A percentile compares a stretch with the other conserved stretches of the same genome.
These are phyloP conservation scores for Camelus dromedarius DNA, from an alignment of 2,113 vertebrate genomes.

Conservation along the genomic window DNA sequence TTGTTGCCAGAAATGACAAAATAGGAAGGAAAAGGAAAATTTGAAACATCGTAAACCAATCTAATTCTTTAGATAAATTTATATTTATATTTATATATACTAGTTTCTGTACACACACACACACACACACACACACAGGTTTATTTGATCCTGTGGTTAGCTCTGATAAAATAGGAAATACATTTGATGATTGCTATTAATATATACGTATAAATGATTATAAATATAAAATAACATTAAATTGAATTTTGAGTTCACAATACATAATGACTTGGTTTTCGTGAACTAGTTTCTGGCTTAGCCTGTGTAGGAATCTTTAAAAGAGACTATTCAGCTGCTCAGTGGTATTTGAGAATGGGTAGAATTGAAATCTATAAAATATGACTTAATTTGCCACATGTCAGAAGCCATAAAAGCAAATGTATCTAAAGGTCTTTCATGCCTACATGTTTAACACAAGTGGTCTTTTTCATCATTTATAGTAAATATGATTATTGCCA, in stretches of 20 bases:
- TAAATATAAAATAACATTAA: constrained; percentile 25
- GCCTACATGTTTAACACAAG: constrained; percentile 61
- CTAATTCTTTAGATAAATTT: neutral
- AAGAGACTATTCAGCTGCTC: neutral
- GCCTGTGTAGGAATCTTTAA: neutral
- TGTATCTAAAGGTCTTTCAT: constrained; percentile 70
- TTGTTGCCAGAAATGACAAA: neutral
- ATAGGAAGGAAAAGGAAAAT: neutral
- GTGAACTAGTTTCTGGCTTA: neutral
- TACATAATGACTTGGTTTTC: neutral
- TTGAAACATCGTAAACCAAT: neutral
- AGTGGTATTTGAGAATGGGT: constrained; percentile 56
- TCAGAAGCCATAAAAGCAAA: constrained; percentile 75
- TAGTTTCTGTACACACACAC: neutral
- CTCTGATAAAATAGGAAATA: neutral
- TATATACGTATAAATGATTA: neutral
- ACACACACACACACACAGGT: neutral
- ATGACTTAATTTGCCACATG: constrained; percentile 70
- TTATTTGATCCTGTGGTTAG: neutral
- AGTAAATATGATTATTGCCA: constrained; percentile 78
- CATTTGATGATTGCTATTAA: neutral
- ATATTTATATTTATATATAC: neutral
- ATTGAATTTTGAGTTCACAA: neutral
- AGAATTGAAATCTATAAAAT: constrained; percentile 72
- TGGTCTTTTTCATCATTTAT: constrained; percentile 76